phyloP scores from a whole-genome alignment of 2,888 invertebrate genomes.

The Mantis religiosa region DNA sequence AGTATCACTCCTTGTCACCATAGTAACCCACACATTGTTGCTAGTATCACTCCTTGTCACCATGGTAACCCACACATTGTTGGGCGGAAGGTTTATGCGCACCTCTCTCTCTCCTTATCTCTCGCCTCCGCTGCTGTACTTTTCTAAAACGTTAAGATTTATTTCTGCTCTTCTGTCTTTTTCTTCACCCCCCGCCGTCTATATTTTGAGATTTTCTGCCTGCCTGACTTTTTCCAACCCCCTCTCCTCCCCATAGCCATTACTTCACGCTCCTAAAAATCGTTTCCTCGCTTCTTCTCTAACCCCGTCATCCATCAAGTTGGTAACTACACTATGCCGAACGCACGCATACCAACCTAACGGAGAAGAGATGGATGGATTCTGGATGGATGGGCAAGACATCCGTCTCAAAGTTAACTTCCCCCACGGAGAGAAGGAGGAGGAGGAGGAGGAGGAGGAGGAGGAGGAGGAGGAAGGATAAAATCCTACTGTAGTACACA shows the following conservation, averaged over 20 bases:
- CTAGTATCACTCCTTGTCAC: too few species aligned
- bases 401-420: neutral
- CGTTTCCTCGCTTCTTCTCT: slow-evolving; percentile 12
- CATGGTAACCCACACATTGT: too few species aligned
- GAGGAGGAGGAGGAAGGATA: neutral
- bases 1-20: too few species aligned
- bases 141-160: neutral
- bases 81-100: too few species aligned
- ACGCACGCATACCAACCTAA: neutral
- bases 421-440: neutral
- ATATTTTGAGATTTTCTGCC: slow-evolving; percentile 17
- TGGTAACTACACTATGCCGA: neutral
- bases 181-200: neutral
- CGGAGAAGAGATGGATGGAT: slow-evolving; percentile 15
- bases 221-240: neutral
- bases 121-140: neutral
- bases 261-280: slow-evolving; percentile 22
- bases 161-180: neutral
- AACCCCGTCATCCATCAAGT: neutral
- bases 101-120: neutral
- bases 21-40: too few species aligned
- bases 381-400: slow-evolving; percentile 11
- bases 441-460: too few species aligned
- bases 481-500: neutral
- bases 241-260: neutral